Evolutionary conservation across 1,140 invertebrate genomes (phyloP), one percentile per base, ranked within the genome.

Genomic region (Propsilocerus akamusi): DNA sequence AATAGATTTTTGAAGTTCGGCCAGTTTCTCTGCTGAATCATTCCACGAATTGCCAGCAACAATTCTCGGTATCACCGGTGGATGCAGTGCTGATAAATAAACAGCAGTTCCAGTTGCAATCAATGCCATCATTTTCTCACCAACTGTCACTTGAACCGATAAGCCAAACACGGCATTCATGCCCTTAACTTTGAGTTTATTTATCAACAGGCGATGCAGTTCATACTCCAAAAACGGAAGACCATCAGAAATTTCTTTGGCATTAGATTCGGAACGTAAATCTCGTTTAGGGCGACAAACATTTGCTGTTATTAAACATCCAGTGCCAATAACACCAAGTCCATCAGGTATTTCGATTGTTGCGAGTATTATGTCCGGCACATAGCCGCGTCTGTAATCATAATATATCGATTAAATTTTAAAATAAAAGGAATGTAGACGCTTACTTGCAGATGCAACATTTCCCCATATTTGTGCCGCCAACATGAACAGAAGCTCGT

Each of bases 211-310:
- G 53, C 87, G 80, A 63, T 97, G 90, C 24, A 97, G 68, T 63
- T 97, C 94, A 66, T 96, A 97, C 65, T 97, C 92, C 37, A 97
- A 63, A 67, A 97, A 97, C 1, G 94, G 94, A 34, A 97, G 67
- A 50, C 83, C 79, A 65, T 90, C 86, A 5, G 90, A 94, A 50
- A 97, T 87, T 68, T 97, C 91, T 61, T 93, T 86, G 3, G 93
- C 93, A 61, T 86, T 89, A 2, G 83, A 72, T 69, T 96, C 92
- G 2, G 85, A 81, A 46, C 81, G 77, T 7, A 80, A 65, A 56
- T 91, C 88, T 52, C 78, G 76, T 57, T 93, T 86, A 1, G 73
- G 70, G 28, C 90, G 74, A 57, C 80, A 85, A 6, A 90, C 82
- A 54, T 85, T 80, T 1, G 82, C 80, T 58, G 86, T 82, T 51